Conservation (phyloP, 1,140 invertebrate species). For the Sinella curviseta region DNA sequence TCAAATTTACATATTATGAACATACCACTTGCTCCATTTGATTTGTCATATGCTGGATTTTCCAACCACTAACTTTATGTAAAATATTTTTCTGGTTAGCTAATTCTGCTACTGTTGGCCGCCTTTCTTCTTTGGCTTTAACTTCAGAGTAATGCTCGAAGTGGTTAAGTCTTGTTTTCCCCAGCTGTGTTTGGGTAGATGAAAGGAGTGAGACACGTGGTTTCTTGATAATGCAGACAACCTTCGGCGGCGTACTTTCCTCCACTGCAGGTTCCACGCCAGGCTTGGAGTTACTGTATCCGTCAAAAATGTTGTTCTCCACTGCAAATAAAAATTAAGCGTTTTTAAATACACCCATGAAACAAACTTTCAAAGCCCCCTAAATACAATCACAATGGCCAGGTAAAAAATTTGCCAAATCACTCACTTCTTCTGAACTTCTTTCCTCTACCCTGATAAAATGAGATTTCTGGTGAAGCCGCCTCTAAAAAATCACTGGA, state of each 20-base stretch:
- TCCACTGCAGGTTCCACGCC: slow-evolving; percentile 16
- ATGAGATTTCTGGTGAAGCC: slow-evolving; percentile 54
- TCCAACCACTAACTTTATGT: slow-evolving; percentile 92
- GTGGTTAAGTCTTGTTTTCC: slow-evolving; percentile 71
- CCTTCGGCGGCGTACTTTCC: slow-evolving; percentile 31
- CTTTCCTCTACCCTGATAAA: slow-evolving; percentile 48
- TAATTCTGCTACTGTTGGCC: slow-evolving; percentile 80
- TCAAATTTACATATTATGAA: slow-evolving; percentile 31
- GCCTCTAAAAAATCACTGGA: slow-evolving; percentile 66
- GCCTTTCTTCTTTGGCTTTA: slow-evolving; percentile 78
- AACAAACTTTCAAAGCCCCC: not conserved
- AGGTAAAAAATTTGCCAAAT: slow-evolving; percentile 10
- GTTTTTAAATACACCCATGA: not conserved
- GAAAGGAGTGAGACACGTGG: slow-evolving; percentile 34
- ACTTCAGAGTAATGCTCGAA: slow-evolving; percentile 86
- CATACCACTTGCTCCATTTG: slow-evolving; percentile 89
- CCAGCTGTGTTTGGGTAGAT: slow-evolving; percentile 54
- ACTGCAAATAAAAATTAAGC: slow-evolving; percentile 32
- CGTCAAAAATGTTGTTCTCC: slow-evolving; percentile 39
- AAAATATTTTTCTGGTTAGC: slow-evolving; percentile 84
- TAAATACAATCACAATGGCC: not conserved
- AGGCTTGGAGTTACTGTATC: slow-evolving; percentile 29
- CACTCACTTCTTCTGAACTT: slow-evolving; percentile 37
- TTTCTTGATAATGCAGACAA: slow-evolving; percentile 5
- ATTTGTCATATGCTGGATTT: slow-evolving; percentile 84